Evolutionary conservation across 2,113 vertebrate genomes (phyloP).

Genomic region (Chlorodrepanis virens): DNA sequence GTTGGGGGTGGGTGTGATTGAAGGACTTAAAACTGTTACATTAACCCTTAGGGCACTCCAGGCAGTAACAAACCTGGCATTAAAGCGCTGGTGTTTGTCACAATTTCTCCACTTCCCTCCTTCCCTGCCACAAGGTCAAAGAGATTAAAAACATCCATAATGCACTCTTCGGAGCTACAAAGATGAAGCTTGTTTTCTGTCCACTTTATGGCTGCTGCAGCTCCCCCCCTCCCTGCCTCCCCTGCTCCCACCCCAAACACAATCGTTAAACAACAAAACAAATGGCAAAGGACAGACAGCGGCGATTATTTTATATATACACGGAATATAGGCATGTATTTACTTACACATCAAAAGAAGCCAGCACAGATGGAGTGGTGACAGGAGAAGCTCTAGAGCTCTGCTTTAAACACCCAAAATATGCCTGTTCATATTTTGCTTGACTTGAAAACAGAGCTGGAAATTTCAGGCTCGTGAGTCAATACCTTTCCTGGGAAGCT

Average conservation of each 20-base stretch:
- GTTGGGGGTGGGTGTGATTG: constrained; percentile 48
- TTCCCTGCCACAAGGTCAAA: constrained; percentile 1
- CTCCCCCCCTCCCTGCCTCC: background rate
- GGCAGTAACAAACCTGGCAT: constrained; percentile 43
- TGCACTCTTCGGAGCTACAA: background rate
- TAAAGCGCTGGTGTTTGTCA: constrained; percentile 11
- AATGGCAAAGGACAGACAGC: background rate
- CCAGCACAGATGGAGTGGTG: background rate
- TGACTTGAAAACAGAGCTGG: background rate
- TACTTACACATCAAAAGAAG: background rate
- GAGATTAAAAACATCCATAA: constrained; percentile 58
- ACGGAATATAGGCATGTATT: too few relatives aligned
- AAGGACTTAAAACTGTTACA: constrained; percentile 48
- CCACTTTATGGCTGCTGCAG: background rate
- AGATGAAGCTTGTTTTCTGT: background rate
- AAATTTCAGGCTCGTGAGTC: background rate
- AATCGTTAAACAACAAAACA: background rate
- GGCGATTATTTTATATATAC: background rate
- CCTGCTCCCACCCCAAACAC: background rate
- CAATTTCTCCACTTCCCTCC: constrained; percentile 18
- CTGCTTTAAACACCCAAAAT: background rate
- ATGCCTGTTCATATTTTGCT: background rate
- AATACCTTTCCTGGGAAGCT: background rate
- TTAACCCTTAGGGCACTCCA: constrained; percentile 31
- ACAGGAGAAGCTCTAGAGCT: background rate